Evolutionary conservation across 37 sponge, comb jelly and placozoan species (phyloP).

Genomic region (Oopsacas minuta): DNA sequence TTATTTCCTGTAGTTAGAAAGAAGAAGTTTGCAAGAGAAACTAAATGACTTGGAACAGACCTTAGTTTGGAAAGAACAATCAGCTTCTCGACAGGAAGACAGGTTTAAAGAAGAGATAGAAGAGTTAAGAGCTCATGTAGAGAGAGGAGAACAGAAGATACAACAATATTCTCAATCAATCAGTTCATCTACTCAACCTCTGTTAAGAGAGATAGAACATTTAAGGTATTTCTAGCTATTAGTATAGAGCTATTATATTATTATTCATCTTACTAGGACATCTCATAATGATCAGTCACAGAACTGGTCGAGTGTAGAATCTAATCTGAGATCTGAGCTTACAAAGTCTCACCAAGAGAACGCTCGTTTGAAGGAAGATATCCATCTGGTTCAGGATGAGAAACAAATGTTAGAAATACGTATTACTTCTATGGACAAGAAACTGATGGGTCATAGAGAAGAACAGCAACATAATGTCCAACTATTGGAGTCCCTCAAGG

Average conservation of each 20-base stretch:
- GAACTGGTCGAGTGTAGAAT: neutral
- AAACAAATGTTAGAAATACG: neutral
- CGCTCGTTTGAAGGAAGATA: neutral
- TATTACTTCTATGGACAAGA: neutral
- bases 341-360: neutral
- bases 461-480: neutral
- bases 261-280: neutral
- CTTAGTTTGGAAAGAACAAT: neutral
- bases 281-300: neutral
- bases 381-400: neutral
- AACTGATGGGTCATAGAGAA: neutral
- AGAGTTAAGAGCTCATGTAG: neutral
- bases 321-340: neutral
- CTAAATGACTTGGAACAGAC: neutral
- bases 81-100: neutral
- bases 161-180: neutral
- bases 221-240: too few species aligned
- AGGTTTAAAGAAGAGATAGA: neutral
- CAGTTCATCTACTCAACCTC: neutral
- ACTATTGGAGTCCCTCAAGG: neutral
- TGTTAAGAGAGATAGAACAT: conserved; percentile 9
- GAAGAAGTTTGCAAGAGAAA: neutral
- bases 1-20: neutral
- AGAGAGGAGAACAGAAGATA: neutral
- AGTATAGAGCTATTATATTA: too few species aligned